Base-by-base conservation (phyloP, 2,888 invertebrate genomes). In the Protonemura montana region DNA sequence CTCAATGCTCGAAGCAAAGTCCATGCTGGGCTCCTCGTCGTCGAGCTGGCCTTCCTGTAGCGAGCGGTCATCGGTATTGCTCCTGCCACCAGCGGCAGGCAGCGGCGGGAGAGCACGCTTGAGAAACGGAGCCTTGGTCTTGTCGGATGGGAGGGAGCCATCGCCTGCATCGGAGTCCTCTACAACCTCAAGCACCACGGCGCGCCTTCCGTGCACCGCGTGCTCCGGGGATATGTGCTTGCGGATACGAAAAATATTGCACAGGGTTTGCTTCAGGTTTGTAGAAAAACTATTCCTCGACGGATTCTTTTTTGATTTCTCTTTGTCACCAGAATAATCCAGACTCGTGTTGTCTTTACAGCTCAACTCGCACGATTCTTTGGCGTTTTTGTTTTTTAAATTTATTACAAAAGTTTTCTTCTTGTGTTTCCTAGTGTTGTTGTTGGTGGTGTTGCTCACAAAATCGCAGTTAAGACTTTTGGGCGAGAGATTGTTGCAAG, bases 1-100 rank as follows among this genome's bases (percentile, higher is more conserved):
- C 91, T 97, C 96, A 90, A 98, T 97, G 89, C 97, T 98, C 35
- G 97, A 96, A 77, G 97, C 97, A 91, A 98, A 98, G 91, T 98
- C 97, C 92, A 96, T 94, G 0, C 92, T 92, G 85, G 94, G 93
- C 82, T 94, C 93, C 88, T 93, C 93, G 77, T 93, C 90, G 29
- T 93, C 93, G 90, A 89, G 87, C 90, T 89, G 81, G 89, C 89
- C 2, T 93, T 93, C 59, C 16, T 85, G 83, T 26, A 83, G 42
- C 0, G 86, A 85, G 1, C 86, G 41, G 16, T n/a, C 26, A 30
- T 86, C 87, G 3, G 80, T 25, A 25, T 29, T 42, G 1, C 28
- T 76, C 0, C 25, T 29, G 30, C 83, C 84, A 3, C 41, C 82
- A 13, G 25, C 42, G 88, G 92, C 92, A 35, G 95, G 95, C 89